Base-by-base conservation (phyloP, 2,888 invertebrate species). In the Tromatobia lineatoria region DNA sequence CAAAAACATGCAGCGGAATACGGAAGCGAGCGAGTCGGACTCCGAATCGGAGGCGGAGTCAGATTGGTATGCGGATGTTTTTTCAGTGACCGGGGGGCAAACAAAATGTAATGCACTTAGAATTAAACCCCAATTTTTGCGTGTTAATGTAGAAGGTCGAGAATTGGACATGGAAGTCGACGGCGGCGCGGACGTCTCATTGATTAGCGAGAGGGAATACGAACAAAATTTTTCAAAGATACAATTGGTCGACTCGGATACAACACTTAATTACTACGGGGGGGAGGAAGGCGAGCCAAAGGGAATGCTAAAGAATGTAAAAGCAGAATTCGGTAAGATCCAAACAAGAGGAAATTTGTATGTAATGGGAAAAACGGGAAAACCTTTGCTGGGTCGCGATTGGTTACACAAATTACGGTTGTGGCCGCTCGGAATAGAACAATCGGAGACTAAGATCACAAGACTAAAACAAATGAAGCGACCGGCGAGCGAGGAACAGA, bases 321-420 rank as follows among this genome's bases (percentile, higher is more conserved):
- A n/a, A 29, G 34, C 38, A 13, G n/a, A 73, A 57, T 73, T 57
- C 20, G 59, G 59, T 1, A 54, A 42, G 23, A 38, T 52, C 15
- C 34, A 8, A 6, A 47, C 73, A 66, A 75, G 11, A 11, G 42
- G 61, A 7, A 66, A 23, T n/a, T 67, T 83, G 8, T 79, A 71
- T 52, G 67, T 76, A 11, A 67, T 75, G 29, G 73, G 66, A 1
- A 70, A 75, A 57, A 54, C 25, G 4, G 64, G 81, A 13, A 57
- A 75, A 61, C 81, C 79, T 7, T 29, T 86, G n/a, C 71, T 86
- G 13, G 81, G 83, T 0, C 45, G 86, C 1, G 71, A 75, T 2
- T 83, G 86, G 86, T 23, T 86, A 23, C 11, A 69, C 11, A 52
- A 70, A 34, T 50, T 80, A 64, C 61, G 57, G 20, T 4, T 83